Evolutionary conservation across 2,113 vertebrate genomes (phyloP), one percentile per base, ranked within the genome.

Genomic region (Cyanoderma ruficeps): DNA sequence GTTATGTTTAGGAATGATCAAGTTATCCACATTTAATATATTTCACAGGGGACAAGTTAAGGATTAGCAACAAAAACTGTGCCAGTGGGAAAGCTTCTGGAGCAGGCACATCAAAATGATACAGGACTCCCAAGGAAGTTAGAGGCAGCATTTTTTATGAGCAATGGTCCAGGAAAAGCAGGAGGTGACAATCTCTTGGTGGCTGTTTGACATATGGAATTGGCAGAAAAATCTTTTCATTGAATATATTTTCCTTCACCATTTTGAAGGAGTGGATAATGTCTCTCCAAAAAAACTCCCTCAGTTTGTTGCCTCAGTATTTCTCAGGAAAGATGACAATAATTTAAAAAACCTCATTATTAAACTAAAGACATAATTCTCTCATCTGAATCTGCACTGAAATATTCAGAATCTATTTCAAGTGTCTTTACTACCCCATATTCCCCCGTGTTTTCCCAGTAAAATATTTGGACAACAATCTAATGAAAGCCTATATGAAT

Each of bases 391-490:
- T 28, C 15, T 64, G 15, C 9, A 33, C 3, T 60, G 23, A 9
- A 84, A 28, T 37, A 46, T 35, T 65, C 57, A 59, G 49, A 87
- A 87, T 44, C 35, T 64, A 68, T 78, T 87, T 81, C 9, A 89
- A 30, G 7, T 81, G 13, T 2, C 1, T 4, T 30, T 31, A 20
- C 4, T 10, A 56, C 10, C 3, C 7, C 19, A 49, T 4, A 42
- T 55, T 37, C 4, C 11, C 4, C 4, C 6, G 53, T 53, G 14
- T 44, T 88, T 78, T 11, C 24, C 10, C 23, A 41, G 14, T 47
- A 52, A 90, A 95, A 89, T 81, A 86, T 63, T 74, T 92, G 60
- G 28, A 80, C 31, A 81, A 59, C 23, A 77, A 74, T 27, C 10
- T 67, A 90, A 80, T 92, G 47, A 65, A 95, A 75, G 23, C 1